These are phyloP conservation scores for Pyrochroa serraticornis DNA, from an alignment of 2,888 invertebrate genomes.

Conservation along the genomic window DNA sequence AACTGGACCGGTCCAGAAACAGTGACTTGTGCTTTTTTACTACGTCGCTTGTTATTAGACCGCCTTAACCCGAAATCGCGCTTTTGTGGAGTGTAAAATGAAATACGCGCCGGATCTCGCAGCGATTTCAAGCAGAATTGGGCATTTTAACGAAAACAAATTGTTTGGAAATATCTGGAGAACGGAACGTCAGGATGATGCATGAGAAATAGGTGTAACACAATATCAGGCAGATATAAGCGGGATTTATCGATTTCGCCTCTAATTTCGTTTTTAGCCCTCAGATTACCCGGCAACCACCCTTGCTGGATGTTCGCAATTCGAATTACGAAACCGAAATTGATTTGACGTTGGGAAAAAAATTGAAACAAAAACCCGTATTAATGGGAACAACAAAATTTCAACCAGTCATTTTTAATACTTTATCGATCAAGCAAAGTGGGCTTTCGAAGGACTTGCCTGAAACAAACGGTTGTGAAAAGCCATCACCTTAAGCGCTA, in stretches of 20 bases:
- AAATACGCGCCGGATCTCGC: conserved; percentile 19
- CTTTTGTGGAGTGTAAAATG: conserved; percentile 2
- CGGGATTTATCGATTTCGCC: conserved; percentile 24
- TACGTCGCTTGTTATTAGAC: conserved; percentile 3
- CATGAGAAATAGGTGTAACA: conserved; percentile 23
- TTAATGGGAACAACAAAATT: too few species aligned
- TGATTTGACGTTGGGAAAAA: too few species aligned
- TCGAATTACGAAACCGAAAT: too few species aligned
- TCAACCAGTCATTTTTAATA: too few species aligned
- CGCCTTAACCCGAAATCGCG: neutral
- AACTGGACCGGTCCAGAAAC: too few species aligned
- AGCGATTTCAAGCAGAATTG: conserved; percentile 26
- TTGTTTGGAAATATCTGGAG: conserved; percentile 31
- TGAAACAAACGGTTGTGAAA: too few species aligned
- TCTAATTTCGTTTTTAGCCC: conserved; percentile 11
- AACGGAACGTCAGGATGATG: conserved; percentile 30
- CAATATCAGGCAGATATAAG: conserved; percentile 19
- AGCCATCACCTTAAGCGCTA: too few species aligned
- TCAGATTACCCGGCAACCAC: neutral
- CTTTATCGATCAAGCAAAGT: too few species aligned
- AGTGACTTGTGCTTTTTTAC: neutral
- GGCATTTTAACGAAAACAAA: conserved; percentile 30
- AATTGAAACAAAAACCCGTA: too few species aligned
- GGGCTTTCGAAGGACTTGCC: too few species aligned
- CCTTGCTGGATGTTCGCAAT: too few species aligned